Percentiles rank a stretch among this genome's conserved stretches.
Conservation (phyloP, 53 echinoderm and acorn worm genomes). For the Antedon mediterranea region DNA sequence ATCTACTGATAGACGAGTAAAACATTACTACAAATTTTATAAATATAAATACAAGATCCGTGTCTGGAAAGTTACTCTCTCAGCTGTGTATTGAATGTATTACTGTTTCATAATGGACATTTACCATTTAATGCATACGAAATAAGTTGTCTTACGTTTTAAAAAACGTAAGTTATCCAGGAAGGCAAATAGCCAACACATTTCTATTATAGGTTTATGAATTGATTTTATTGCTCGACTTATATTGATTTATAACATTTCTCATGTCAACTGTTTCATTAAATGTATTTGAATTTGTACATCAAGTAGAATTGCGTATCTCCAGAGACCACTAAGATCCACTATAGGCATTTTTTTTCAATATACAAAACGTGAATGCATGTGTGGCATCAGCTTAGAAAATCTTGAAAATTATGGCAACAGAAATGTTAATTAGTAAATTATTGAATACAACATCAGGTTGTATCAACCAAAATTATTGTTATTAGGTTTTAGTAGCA, state of each 20-base stretch:
- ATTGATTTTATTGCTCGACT: neutral
- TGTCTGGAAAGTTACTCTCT: neutral
- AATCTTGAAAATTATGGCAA: no score
- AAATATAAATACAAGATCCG: no score
- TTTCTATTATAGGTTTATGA: neutral
- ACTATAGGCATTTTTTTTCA: no score
- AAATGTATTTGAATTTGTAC: neutral
- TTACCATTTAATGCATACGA: neutral
- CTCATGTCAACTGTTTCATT: neutral
- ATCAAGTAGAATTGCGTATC: no score
- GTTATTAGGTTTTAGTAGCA: no score
- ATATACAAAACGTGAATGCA: no score
- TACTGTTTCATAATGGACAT: neutral
- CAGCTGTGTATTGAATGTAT: neutral
- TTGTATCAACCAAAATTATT: no score
- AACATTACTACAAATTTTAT: neutral
- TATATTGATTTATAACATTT: neutral
- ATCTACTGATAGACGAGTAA: neutral
- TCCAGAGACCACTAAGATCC: no score
- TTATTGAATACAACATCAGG: no score
- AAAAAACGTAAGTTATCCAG: neutral
- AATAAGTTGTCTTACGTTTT: neutral
- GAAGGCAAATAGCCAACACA: neutral
- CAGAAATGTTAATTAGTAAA: no score
- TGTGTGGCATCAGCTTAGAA: no score